Evolutionary conservation across 2,113 vertebrate genomes (phyloP).

Genomic region (Neogobius melanostomus): DNA sequence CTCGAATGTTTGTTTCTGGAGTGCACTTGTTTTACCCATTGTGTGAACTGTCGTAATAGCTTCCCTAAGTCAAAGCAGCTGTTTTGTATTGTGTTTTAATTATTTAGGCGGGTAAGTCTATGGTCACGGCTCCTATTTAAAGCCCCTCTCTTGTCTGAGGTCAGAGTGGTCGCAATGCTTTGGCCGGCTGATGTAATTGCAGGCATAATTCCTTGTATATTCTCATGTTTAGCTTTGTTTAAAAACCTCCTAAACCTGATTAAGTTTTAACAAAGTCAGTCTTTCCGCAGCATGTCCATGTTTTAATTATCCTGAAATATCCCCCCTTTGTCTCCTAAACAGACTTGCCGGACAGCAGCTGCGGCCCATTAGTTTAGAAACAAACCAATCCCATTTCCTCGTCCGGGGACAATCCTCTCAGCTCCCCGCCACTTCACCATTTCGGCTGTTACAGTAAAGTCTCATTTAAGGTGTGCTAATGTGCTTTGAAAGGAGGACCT

Average conservation of each 20-base stretch:
- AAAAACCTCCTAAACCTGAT: not conserved
- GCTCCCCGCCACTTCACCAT: not conserved
- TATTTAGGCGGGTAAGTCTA: too few species aligned
- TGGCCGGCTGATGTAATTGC: not conserved
- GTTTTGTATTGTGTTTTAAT: too few species aligned
- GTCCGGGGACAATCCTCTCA: not conserved
- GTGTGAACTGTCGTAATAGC: too few species aligned
- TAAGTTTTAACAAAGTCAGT: constrained; percentile 9
- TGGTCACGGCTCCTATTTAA: too few species aligned
- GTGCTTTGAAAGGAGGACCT: too few species aligned
- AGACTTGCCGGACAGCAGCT: constrained; percentile 27
- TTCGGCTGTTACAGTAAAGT: too few species aligned
- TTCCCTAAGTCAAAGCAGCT: too few species aligned
- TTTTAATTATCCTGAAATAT: constrained; percentile 10
- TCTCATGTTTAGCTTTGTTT: constrained; percentile 3
- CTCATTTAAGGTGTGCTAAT: too few species aligned
- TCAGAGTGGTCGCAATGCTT: too few species aligned
- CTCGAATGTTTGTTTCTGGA: too few species aligned
- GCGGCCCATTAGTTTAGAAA: constrained; percentile 23
- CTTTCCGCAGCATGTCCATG: constrained; percentile 12
- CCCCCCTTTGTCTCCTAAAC: not conserved
- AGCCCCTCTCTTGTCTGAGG: too few species aligned
- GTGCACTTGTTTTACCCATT: too few species aligned
- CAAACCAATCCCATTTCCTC: constrained; percentile 28
- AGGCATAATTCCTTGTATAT: not conserved